Evolutionary conservation across 1,140 invertebrate genomes (phyloP).

Genomic region (Brachionus rotundiformis): DNA sequence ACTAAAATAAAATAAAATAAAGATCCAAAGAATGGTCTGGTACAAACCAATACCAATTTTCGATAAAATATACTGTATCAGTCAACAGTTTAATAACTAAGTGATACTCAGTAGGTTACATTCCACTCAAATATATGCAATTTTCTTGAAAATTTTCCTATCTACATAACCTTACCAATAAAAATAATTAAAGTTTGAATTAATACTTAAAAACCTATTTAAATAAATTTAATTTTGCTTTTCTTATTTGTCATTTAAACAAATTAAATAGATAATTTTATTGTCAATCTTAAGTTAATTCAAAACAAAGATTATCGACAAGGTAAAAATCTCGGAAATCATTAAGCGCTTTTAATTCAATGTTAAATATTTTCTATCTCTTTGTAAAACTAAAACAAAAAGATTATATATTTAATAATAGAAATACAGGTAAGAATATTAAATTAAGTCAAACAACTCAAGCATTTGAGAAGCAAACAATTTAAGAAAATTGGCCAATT

Average conservation of each 20-base stretch:
- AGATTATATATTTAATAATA: background rate
- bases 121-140: too few species aligned
- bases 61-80: too few species aligned
- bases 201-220: too few species aligned
- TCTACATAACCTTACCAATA: too few species aligned
- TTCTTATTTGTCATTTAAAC: background rate
- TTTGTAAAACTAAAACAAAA: background rate
- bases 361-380: background rate
- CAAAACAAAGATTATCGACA: background rate
- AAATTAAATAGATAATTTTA: background rate
- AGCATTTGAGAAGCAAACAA: background rate
- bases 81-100: too few species aligned
- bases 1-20: too few species aligned
- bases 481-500: background rate
- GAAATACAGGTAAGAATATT: background rate
- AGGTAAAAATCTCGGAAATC: background rate
- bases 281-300: background rate
- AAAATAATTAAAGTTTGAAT: too few species aligned
- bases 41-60: too few species aligned
- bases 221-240: too few species aligned
- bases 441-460: background rate
- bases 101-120: too few species aligned
- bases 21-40: too few species aligned
- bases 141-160: too few species aligned
- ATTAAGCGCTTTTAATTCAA: slow-evolving; percentile 1